Base-by-base conservation (phyloP, 2,797 vertebrate genomes). In the Nyctalus aviator region DNA sequence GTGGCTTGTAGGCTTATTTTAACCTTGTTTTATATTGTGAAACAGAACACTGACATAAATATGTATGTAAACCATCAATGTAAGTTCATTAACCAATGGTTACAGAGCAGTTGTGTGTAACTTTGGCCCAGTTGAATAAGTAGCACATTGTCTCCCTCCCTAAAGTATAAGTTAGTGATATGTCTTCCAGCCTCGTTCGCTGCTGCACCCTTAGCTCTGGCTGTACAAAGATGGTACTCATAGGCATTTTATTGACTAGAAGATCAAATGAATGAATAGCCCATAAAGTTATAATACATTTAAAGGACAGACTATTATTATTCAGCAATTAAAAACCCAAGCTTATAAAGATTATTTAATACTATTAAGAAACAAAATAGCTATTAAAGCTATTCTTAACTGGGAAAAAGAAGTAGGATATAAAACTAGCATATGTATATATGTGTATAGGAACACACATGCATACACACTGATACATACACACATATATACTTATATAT, bases 231-330 rank as follows among this genome's bases (percentile, higher is more conserved):
- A 13, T 50, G 17, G 3, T 46, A 21, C 23, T 87, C 27, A 41
- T 6, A 48, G 55, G 35, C 15, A 79, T 71, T 81, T 35, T 68
- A 48, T 27, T 77, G 73, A 68, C 44, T 64, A 59, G 88, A 88
- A 15, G n/a, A 4, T 84, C 44, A 20, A 69, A 3, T 76, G 41
- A 72, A 72, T 93, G 35, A 44, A 35, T 62, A 71, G 13, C 15
- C 92, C 81, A 71, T 78, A 83, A 78, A 90, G 85, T n/a, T 50
- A 32, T 88, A 25, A 69, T 78, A 32, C 20, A 44, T 84, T 91
- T 59, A 32, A 17, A 55, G 37, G n/a, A 57, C 20, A 32, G 48
- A 30, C 2, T 15, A 35, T 75, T 15, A 35, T 75, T 76, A 66
- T 72, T 82, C 21, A 35, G 20, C 17, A 50, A 72, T 23, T 90